Evolutionary conservation across 2,888 invertebrate genomes (phyloP).

Genomic region (Ichneumon xanthorius): DNA sequence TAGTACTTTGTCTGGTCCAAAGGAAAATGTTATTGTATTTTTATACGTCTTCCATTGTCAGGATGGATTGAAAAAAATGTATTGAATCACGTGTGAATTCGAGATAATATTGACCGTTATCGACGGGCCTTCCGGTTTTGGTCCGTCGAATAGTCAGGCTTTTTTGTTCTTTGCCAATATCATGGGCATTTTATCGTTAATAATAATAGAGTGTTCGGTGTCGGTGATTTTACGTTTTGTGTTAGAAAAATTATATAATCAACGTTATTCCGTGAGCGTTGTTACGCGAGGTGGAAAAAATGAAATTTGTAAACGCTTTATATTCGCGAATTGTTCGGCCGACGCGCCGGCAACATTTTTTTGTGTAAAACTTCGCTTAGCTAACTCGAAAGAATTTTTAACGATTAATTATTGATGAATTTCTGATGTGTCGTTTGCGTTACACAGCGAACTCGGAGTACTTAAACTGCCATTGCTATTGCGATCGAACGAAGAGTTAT

Average conservation of each 20-base stretch:
- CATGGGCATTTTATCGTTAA: constrained; percentile 36
- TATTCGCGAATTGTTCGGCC: background rate
- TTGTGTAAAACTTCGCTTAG: constrained; percentile 32
- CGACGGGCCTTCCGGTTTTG: constrained; percentile 31
- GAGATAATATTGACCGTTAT: constrained; percentile 58
- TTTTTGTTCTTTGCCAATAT: constrained; percentile 27
- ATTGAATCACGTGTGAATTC: constrained; percentile 44
- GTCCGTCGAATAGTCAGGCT: constrained; percentile 41
- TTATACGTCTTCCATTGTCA: constrained; percentile 58
- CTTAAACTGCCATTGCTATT: constrained; percentile 60
- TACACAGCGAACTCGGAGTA: constrained; percentile 21
- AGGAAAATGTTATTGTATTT: constrained; percentile 61
- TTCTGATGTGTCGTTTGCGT: background rate
- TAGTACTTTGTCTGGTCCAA: constrained; percentile 52
- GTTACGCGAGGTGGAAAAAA: constrained; percentile 9
- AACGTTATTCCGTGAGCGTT: constrained; percentile 10
- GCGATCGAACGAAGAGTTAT: constrained; percentile 32
- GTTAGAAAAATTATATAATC: background rate
- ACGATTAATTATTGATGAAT: background rate
- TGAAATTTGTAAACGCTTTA: constrained; percentile 40
- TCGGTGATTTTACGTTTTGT: constrained; percentile 38
- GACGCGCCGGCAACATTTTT: background rate
- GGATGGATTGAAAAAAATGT: constrained; percentile 44
- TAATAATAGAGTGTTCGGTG: constrained; percentile 42
- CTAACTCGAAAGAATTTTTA: background rate